Base-by-base conservation (phyloP, 1,140 invertebrate genomes). In the Popillia japonica region DNA sequence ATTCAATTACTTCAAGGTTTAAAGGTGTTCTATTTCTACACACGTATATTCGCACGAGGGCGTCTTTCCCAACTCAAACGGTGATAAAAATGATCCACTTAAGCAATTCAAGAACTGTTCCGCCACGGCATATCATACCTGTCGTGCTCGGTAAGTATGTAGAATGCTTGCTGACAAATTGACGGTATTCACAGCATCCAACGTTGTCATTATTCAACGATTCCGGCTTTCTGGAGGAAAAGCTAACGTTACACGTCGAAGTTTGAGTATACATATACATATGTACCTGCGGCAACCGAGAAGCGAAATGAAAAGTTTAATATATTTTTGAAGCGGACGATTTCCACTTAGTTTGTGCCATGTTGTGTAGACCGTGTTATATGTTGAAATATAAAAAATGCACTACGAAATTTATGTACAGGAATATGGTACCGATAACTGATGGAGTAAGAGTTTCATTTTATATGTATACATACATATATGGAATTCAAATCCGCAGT, bases 31-130 rank as follows among this genome's bases (percentile, higher is more conserved):
- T 4, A 20, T 64, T 17, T 22, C 4, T 9, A 27, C 17, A 27
- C 17, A 27, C 61, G 7, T 27, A 64, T 27, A 64, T 20, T 10
- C 10, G 10, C n/a, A 20, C 23, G 17, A 8, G 7, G 6, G 6
- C 61, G 61, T 48, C 44, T n/a, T 48, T n/a, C 17, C 17, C 11
- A 64, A 64, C 61, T 64, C 61, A 27, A 64, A 64, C 22, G 61
- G 61, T 20, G 61, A 64, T 23, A 64, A 64, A 64, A 64, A 64
- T 64, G 61, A 64, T 22, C 61, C 61, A 64, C 61, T 64, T 64
- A 64, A 20, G n/a, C 61, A 20, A 64, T 64, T 64, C 61, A 64
- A 64, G 61, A 27, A 64, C 8, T 48, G 61, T 20, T 64, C 11
- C 61, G 61, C 61, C 17, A 8, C 61, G 61, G 17, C 61, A 20